Evolutionary conservation across 2,113 vertebrate species (phyloP).

Genomic region (Callopanchax toddi): DNA sequence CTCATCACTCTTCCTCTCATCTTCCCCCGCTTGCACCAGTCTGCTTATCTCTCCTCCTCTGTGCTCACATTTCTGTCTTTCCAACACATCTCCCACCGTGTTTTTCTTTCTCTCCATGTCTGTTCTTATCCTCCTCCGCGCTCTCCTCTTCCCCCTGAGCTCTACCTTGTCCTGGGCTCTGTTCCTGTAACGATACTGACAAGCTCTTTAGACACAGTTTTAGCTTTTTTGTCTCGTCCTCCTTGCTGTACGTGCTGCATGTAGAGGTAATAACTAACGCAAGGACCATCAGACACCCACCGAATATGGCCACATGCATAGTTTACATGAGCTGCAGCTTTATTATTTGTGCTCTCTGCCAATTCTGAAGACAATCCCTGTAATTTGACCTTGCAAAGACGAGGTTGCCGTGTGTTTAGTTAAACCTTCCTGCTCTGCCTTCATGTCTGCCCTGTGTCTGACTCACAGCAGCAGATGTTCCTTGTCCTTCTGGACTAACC

Average conservation of each 20-base stretch:
- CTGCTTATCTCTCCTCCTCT: conserved; percentile 65
- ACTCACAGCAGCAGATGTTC: conserved; percentile 48
- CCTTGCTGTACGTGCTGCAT: conserved; percentile 7
- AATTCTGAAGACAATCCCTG: conserved; percentile 38
- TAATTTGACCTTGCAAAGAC: conserved; percentile 46
- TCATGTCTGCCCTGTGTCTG: conserved; percentile 30
- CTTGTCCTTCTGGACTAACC: conserved; percentile 61
- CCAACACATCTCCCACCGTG: conserved; percentile 52
- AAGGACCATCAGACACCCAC: conserved; percentile 16
- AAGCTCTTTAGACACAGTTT: conserved; percentile 40
- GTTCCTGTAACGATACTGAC: conserved; percentile 29
- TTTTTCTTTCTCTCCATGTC: conserved; percentile 53
- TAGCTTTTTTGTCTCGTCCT: conserved; percentile 15
- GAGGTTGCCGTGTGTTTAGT: conserved; percentile 36
- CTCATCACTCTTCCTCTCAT: conserved; percentile 61
- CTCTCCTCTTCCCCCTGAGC: conserved; percentile 25
- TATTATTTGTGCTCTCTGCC: conserved; percentile 47
- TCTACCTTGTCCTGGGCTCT: conserved; percentile 21
- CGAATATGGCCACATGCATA: conserved; percentile 9
- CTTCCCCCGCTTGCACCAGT: conserved; percentile 49
- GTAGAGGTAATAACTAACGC: conserved; percentile 24
- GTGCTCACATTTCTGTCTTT: conserved; percentile 62
- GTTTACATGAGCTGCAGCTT: conserved; percentile 44
- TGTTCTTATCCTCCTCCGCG: conserved; percentile 50
- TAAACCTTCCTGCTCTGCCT: conserved; percentile 16